Evolutionary conservation across 1,140 invertebrate genomes (phyloP).

Genomic region (Nephila pilipes): DNA sequence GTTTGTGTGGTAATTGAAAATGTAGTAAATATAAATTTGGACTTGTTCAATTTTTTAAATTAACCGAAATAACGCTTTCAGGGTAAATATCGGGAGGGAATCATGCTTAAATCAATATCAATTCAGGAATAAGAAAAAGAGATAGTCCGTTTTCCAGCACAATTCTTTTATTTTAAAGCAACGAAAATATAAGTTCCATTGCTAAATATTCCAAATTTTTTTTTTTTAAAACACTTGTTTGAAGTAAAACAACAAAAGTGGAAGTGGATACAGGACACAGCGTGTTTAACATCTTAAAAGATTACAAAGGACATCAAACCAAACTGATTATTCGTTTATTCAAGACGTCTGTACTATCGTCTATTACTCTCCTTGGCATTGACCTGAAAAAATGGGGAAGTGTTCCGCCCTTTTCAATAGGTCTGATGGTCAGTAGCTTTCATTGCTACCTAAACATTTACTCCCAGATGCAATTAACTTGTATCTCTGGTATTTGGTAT

Average conservation of each 20-base stretch:
- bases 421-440: conserved; percentile 12
- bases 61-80: no score
- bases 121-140: no score
- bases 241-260: background rate
- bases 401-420: background rate
- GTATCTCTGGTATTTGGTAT: conserved; percentile 44
- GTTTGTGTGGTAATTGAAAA: no score
- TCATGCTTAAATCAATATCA: no score
- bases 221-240: no score
- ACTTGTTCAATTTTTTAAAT: no score
- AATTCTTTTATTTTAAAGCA: no score
- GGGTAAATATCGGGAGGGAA: no score
- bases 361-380: background rate
- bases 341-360: background rate
- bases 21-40: no score
- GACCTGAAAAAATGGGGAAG: background rate
- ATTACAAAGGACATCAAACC: background rate
- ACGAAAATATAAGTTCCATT: no score
- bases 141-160: no score
- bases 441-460: conserved; percentile 50
- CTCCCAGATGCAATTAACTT: conserved; percentile 65
- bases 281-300: background rate
- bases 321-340: background rate
- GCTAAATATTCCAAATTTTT: no score
- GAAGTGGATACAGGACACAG: background rate